A percentile compares a stretch with the other conserved stretches of the same genome.
These are phyloP conservation scores for Nycteola revayana DNA, from an alignment of 2,888 invertebrate species.

Conservation along the genomic window DNA sequence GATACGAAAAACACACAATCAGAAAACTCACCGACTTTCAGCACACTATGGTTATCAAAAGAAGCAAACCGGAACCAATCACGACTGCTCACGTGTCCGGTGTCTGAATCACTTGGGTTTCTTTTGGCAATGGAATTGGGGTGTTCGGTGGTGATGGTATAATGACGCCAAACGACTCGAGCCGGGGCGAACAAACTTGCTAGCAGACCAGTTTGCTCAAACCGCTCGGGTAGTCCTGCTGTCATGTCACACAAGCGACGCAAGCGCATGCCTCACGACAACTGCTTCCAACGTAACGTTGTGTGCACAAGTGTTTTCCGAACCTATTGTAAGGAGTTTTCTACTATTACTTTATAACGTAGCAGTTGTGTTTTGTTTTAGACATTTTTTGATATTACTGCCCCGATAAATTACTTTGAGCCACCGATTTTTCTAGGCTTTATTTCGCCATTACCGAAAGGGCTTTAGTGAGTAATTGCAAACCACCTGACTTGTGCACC, in stretches of 20 bases:
- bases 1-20: too few relatives aligned
- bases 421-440: too few relatives aligned
- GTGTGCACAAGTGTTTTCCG: constrained; percentile 78
- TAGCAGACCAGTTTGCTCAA: constrained; percentile 74
- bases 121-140: too few relatives aligned
- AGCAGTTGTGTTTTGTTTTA: constrained; percentile 27
- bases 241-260: constrained; percentile 38
- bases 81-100: constrained; percentile 40
- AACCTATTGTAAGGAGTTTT: constrained; percentile 78
- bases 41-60: constrained; percentile 9
- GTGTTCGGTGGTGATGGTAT: constrained; percentile 14
- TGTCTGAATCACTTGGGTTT: too few relatives aligned
- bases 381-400: constrained; percentile 22
- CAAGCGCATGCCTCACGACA: constrained; percentile 49
- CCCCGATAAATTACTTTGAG: constrained; percentile 1
- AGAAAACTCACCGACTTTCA: too few relatives aligned
- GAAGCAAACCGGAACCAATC: constrained; percentile 31
- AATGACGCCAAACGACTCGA: constrained; percentile 75
- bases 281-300: constrained; percentile 59
- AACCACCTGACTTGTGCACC: too few relatives aligned
- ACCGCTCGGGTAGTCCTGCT: constrained; percentile 77
- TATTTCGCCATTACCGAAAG: too few relatives aligned
- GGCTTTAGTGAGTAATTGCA: too few relatives aligned
- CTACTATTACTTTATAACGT: constrained; percentile 74
- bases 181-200: constrained; percentile 83